Evolutionary conservation across 2,113 vertebrate genomes (phyloP).

Genomic region (Oxygymnocypris stewartii): DNA sequence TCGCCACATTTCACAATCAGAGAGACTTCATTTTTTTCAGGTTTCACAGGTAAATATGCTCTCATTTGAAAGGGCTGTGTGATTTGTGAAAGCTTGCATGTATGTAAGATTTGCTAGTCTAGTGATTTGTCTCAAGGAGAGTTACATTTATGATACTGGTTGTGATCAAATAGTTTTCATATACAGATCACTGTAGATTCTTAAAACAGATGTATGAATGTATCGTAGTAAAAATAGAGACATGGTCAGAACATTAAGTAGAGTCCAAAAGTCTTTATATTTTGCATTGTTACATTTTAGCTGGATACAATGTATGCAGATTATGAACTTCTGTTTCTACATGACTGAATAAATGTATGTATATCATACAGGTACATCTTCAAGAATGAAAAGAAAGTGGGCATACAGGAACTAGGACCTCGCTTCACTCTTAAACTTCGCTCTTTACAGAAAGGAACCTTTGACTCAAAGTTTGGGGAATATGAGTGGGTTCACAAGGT

Average conservation of each 20-base stretch:
- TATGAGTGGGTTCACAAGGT: conserved; percentile 99
- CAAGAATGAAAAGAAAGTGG: conserved; percentile 95
- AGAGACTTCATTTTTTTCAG: conserved; percentile 96
- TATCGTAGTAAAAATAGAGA: not conserved
- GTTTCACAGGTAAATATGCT: conserved; percentile 86
- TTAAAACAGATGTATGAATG: not conserved
- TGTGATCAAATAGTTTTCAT: no score
- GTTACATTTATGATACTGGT: no score
- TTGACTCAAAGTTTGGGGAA: conserved; percentile 97
- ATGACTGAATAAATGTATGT: not conserved
- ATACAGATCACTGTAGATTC: no score
- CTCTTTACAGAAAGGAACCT: conserved; percentile 96
- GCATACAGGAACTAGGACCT: conserved; percentile 96
- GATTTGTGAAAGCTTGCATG: not conserved
- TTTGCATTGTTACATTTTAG: not conserved
- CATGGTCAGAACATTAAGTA: not conserved
- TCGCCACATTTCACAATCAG: conserved; percentile 98
- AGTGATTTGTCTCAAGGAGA: no score
- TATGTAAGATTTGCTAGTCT: no score
- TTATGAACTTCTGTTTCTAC: not conserved
- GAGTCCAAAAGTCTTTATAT: not conserved
- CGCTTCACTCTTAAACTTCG: conserved; percentile 96
- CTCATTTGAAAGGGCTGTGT: not conserved
- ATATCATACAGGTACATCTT: conserved; percentile 84
- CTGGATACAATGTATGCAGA: not conserved